phyloP scores from a whole-genome alignment of 1,140 invertebrate species.

The Limonius californicus region DNA sequence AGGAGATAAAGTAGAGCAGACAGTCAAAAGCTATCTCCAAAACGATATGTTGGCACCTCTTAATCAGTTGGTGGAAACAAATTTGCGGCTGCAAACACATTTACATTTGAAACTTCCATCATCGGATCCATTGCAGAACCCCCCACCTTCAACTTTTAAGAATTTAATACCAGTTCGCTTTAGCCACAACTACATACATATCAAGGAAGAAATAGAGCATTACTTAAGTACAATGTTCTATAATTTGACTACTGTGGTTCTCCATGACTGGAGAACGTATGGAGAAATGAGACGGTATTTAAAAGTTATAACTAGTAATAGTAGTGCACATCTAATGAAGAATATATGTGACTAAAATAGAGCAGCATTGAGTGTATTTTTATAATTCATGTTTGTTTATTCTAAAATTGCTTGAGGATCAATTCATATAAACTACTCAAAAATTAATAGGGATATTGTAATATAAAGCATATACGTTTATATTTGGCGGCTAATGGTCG shows the following conservation, averaged over 20 bases:
- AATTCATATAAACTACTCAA: no score
- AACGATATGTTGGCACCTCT: conserved; percentile 65
- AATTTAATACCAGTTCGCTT: conserved; percentile 35
- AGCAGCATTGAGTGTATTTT: no score
- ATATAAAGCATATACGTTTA: no score
- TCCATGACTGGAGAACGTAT: conserved; percentile 97
- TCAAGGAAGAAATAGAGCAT: conserved; percentile 71
- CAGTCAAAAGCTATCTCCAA: conserved; percentile 44
- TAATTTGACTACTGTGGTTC: conserved; percentile 93
- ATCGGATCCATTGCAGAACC: conserved; percentile 40
- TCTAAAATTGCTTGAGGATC: no score
- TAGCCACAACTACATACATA: conserved; percentile 35
- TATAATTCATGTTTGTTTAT: no score
- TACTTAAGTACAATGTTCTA: conserved; percentile 96
- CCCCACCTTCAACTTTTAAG: conserved; percentile 33
- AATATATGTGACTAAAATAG: no score
- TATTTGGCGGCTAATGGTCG: no score
- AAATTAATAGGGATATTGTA: no score
- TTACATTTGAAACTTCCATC: conserved; percentile 83
- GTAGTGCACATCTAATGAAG: neutral
- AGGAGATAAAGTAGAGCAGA: conserved; percentile 24
- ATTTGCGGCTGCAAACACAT: conserved; percentile 85
- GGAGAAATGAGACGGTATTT: conserved; percentile 84
- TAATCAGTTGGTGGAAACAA: conserved; percentile 85
- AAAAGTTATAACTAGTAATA: neutral